phyloP scores from a whole-genome alignment of 2,113 vertebrate species.

The Pterophyllum scalare region DNA sequence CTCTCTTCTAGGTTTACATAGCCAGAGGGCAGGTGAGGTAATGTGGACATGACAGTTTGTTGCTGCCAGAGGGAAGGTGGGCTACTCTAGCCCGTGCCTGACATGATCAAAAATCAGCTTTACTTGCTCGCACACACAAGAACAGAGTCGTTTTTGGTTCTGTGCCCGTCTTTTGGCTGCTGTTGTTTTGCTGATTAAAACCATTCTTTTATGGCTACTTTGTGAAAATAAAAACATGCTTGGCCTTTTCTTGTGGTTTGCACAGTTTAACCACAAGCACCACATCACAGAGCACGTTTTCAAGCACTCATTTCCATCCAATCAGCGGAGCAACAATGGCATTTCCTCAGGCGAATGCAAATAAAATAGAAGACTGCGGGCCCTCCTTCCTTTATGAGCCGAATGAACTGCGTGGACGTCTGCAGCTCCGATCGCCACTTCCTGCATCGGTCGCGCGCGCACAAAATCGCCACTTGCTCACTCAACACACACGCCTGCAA shows the following conservation, averaged over 20 bases:
- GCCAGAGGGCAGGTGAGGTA: conserved; percentile 78
- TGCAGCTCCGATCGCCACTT: conserved; percentile 48
- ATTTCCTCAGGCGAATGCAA: conserved; percentile 73
- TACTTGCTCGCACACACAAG: conserved; percentile 18
- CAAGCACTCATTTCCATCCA: conserved; percentile 17
- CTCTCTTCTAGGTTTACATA: conserved; percentile 78
- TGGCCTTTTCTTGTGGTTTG: neutral
- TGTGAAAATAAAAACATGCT: neutral
- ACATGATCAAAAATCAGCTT: conserved; percentile 30
- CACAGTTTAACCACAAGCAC: neutral
- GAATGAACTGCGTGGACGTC: conserved; percentile 44
- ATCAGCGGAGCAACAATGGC: conserved; percentile 48
- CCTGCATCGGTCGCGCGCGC: conserved; percentile 40
- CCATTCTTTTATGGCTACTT: neutral
- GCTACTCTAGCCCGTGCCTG: conserved; percentile 33
- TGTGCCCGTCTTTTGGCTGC: conserved; percentile 8
- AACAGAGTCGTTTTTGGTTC: conserved; percentile 4
- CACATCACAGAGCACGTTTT: neutral
- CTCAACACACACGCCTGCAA: conserved; percentile 15
- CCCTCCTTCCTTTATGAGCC: conserved; percentile 67
- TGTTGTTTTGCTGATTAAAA: neutral
- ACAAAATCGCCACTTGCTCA: neutral
- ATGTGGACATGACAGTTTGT: conserved; percentile 63
- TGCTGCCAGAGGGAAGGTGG: conserved; percentile 10
- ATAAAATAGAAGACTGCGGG: conserved; percentile 51